phyloP scores from a whole-genome alignment of 2,113 vertebrate genomes.

The Furnarius figulus region DNA sequence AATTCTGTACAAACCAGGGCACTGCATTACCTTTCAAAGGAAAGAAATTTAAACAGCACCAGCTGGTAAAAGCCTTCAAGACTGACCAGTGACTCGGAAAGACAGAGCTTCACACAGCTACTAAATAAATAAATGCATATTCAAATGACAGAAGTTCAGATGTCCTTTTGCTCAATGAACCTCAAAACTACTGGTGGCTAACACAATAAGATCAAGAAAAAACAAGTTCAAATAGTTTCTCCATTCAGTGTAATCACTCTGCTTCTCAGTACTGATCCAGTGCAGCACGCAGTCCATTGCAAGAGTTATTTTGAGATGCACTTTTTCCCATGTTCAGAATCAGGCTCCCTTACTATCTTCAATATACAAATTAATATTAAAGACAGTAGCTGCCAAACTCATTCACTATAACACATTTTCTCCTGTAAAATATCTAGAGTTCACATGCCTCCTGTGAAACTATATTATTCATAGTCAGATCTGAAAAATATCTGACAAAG shows the following conservation, averaged over 20 bases:
- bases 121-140: neutral
- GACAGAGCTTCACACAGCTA: neutral
- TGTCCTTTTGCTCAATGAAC: neutral
- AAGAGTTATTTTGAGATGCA: neutral
- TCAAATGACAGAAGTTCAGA: neutral
- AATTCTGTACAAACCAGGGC: neutral
- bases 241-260: neutral
- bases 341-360: neutral
- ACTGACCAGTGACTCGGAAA: neutral
- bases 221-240: neutral
- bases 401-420: neutral
- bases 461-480: neutral
- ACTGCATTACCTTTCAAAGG: neutral
- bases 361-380: neutral
- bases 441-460: neutral
- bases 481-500: neutral
- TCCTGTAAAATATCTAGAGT: neutral
- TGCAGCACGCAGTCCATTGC: neutral
- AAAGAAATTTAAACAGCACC: neutral
- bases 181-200: neutral
- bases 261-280: neutral
- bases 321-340: neutral
- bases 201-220: neutral
- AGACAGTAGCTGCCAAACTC: neutral
- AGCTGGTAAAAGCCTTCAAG: neutral